Evolutionary conservation across 2,113 vertebrate species (phyloP).

Genomic region (Chamaea fasciata): DNA sequence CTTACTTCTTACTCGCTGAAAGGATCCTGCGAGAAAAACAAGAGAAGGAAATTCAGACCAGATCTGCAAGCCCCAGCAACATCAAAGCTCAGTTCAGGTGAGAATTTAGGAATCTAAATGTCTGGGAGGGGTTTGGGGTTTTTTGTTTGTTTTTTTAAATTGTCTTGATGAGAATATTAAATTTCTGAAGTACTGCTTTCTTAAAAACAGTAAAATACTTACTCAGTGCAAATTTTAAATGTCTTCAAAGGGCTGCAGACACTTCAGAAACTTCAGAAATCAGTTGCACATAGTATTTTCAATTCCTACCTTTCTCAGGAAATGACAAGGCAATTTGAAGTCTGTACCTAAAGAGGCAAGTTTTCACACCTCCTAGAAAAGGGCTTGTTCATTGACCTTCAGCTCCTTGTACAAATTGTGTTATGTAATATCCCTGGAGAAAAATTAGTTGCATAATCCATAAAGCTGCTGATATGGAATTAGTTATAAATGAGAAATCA

Average conservation of each 20-base stretch:
- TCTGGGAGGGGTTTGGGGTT: not conserved
- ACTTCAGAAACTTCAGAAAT: not conserved
- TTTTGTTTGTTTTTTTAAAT: not conserved
- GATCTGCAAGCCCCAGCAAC: constrained; percentile 94
- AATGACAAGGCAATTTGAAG: not conserved
- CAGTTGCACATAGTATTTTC: not conserved
- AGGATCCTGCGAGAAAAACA: constrained; percentile 95
- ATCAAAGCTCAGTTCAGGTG: constrained; percentile 98
- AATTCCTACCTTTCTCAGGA: not conserved
- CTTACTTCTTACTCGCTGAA: constrained; percentile 96
- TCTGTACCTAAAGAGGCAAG: not conserved
- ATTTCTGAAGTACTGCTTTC: not conserved
- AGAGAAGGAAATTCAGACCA: constrained; percentile 91
- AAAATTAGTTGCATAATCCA: not conserved
- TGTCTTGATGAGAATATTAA: not conserved
- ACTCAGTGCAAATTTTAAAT: not conserved
- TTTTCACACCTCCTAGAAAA: not conserved
- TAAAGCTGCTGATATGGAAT: not conserved
- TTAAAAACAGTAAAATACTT: not conserved
- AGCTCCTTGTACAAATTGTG: not conserved
- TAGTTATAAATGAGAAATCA: not conserved
- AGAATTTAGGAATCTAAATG: constrained; percentile 20
- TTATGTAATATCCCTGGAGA: not conserved
- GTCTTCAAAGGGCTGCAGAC: not conserved
- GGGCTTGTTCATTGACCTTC: not conserved